Conservation (phyloP, 2,888 invertebrate species). For the Diarsia rubi region DNA sequence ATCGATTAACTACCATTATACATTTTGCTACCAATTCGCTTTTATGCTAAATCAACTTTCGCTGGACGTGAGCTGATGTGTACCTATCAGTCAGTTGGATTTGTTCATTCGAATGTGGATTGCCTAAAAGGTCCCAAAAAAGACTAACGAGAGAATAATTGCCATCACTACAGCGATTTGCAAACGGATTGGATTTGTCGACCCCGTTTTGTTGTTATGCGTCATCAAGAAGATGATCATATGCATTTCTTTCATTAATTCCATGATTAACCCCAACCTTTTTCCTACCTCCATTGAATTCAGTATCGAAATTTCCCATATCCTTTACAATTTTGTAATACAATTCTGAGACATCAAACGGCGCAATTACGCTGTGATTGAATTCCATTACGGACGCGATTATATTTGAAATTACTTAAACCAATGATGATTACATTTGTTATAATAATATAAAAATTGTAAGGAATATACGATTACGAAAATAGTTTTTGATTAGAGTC, state of each 20-base stretch:
- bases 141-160: constrained; percentile 29
- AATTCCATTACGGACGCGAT: constrained; percentile 61
- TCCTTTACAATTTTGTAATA: constrained; percentile 57
- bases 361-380: constrained; percentile 61
- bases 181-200: constrained; percentile 14
- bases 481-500: constrained; percentile 35
- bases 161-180: constrained; percentile 16
- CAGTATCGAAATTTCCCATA: constrained; percentile 41
- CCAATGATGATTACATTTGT: constrained; percentile 60
- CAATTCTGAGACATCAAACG: constrained; percentile 61
- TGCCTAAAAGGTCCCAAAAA: constrained; percentile 11
- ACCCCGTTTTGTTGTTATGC: constrained; percentile 8
- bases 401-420: constrained; percentile 60
- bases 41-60: constrained; percentile 64
- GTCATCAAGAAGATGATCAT: background rate
- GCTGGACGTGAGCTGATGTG: constrained; percentile 33
- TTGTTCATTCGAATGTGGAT: constrained; percentile 16
- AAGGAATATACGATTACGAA: constrained; percentile 43
- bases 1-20: constrained; percentile 62
- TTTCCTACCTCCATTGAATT: constrained; percentile 16
- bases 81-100: constrained; percentile 19
- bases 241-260: background rate
- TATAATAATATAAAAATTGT: constrained; percentile 55
- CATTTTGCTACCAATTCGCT: constrained; percentile 71
- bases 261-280: constrained; percentile 8